These are phyloP conservation scores for Ispidina lecontei DNA, from an alignment of 2,797 vertebrate species.

Conservation along the genomic window DNA sequence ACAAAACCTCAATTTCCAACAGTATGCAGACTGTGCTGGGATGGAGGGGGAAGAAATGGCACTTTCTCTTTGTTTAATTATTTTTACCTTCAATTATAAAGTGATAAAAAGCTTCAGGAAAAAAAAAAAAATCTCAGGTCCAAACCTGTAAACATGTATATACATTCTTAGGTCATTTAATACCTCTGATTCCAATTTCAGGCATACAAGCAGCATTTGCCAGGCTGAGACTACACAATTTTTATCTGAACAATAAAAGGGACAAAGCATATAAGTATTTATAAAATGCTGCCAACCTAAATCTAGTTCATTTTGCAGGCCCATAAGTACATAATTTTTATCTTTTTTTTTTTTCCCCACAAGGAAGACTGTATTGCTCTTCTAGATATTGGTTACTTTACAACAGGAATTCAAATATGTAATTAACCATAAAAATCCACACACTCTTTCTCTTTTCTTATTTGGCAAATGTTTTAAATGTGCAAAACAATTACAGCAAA, in stretches of 20 bases:
- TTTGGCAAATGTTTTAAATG: neutral
- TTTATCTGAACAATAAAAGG: neutral
- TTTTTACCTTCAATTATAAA: neutral
- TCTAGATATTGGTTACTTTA: neutral
- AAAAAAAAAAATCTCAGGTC: neutral
- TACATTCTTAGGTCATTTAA: neutral
- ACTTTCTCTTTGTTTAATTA: neutral
- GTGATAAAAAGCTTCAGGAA: neutral
- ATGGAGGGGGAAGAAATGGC: neutral
- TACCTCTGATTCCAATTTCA: neutral
- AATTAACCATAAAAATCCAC: neutral
- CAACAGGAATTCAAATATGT: neutral
- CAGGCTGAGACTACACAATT: neutral
- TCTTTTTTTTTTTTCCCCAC: no score
- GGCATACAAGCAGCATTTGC: neutral
- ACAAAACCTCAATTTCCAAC: conserved; percentile 16
- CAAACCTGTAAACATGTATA: neutral
- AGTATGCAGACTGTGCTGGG: neutral
- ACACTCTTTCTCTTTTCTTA: neutral
- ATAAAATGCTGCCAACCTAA: neutral
- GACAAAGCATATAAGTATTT: neutral
- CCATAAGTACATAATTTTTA: neutral
- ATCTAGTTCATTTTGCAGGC: neutral
- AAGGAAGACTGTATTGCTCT: neutral
- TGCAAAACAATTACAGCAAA: neutral